Evolutionary conservation across 64 coral and sea anemone genomes (phyloP).

Genomic region (Platygyra sinensis): DNA sequence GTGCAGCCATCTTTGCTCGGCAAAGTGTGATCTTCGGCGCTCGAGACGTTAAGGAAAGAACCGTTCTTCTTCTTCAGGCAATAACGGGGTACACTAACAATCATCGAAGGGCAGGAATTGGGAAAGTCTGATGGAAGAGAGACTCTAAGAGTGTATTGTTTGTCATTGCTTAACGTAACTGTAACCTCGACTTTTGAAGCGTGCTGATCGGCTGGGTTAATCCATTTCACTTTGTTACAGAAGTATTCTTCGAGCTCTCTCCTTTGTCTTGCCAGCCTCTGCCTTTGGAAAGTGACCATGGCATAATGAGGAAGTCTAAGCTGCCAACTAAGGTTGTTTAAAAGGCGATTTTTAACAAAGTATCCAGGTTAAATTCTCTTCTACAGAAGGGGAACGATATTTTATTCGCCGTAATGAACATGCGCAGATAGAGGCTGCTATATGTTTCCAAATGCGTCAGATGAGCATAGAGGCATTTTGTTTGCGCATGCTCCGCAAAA

Average conservation of each 20-base stretch:
- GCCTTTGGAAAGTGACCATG: slow-evolving; percentile 56
- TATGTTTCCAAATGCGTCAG: no score
- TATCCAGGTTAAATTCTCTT: background rate
- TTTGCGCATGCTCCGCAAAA: no score
- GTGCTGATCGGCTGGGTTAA: background rate
- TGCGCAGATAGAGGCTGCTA: no score
- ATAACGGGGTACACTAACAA: background rate
- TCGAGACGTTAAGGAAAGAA: background rate
- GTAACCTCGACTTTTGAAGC: slow-evolving; percentile 30
- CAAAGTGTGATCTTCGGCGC: slow-evolving; percentile 20
- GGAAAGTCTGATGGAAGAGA: slow-evolving; percentile 61
- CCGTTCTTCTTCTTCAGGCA: slow-evolving; percentile 17
- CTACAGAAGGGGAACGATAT: background rate
- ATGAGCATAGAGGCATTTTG: no score
- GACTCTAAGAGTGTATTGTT: slow-evolving; percentile 46
- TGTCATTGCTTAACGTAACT: slow-evolving; percentile 31
- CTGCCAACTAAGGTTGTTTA: background rate
- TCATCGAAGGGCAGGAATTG: slow-evolving; percentile 43
- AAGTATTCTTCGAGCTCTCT: slow-evolving; percentile 56
- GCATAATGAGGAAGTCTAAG: background rate
- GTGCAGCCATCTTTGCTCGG: slow-evolving; percentile 24
- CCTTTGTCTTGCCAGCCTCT: slow-evolving; percentile 56
- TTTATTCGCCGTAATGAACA: no score
- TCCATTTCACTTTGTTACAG: slow-evolving; percentile 77
- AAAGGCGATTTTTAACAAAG: background rate